Conservation (phyloP, 2,888 invertebrate genomes). For the Lasius fuliginosus region DNA sequence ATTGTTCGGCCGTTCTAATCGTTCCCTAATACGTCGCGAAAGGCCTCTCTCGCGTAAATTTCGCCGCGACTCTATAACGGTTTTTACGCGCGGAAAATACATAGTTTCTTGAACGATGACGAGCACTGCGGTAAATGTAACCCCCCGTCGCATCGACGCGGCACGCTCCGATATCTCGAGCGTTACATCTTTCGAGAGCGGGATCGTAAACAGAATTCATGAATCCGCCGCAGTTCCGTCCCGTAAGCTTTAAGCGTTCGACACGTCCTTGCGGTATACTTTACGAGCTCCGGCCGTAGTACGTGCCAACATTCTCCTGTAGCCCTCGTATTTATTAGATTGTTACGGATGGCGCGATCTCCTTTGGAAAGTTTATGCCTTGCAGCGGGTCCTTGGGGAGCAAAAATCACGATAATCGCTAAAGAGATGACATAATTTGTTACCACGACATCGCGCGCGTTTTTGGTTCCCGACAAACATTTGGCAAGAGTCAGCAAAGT, state of each 20-base stretch:
- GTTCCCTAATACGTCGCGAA: not conserved
- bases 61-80: not conserved
- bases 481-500: no score
- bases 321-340: conserved; percentile 5
- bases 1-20: not conserved
- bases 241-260: conserved; percentile 29
- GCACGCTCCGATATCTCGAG: not conserved
- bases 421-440: not conserved
- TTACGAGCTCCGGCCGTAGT: conserved; percentile 22
- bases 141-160: not conserved
- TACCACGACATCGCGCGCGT: not conserved
- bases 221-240: conserved; percentile 49
- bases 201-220: conserved; percentile 55
- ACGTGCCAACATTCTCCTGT: not conserved
- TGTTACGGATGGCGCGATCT: not conserved
- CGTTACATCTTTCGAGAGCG: conserved; percentile 38
- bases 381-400: no score
- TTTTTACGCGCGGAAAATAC: conserved; percentile 19
- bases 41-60: not conserved
- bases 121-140: conserved; percentile 2
- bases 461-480: not conserved
- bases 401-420: not conserved
- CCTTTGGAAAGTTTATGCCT: conserved; percentile 1
- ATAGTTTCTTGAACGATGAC: conserved; percentile 5
- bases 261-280: conserved; percentile 5